Base-by-base conservation (phyloP, 2,113 vertebrate species). In the Aleadryas rufinucha region DNA sequence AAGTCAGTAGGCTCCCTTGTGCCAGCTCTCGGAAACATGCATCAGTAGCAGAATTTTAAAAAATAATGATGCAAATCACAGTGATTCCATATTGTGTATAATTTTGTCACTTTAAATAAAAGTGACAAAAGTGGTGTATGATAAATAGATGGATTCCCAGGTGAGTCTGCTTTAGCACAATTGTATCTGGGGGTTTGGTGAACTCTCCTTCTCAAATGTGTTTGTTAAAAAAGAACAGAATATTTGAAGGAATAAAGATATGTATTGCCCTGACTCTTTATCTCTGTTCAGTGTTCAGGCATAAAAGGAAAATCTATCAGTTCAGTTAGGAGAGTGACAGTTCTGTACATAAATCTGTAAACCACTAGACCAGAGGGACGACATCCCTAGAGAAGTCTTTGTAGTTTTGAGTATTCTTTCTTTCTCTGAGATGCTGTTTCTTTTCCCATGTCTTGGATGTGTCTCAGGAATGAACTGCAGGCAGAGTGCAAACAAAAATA, bases 41-140 rank as follows among this genome's bases (percentile, higher is more conserved):
- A 68, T 68, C 39, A 30, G 57, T 45, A 64, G 37, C 26, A 42
- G 31, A 76, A 87, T 79, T 63, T 2, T 5, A 42, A 92, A 84
- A 84, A 79, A 81, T 24, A 45, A 47, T 10, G 1, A 81, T 41
- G 17, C 27, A 82, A 92, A 92, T 64, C 66, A 44, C 13, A 79
- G 24, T 54, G 39, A 42, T 66, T 72, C 31, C 16, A 27, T 54
- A 81, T 10, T 50, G 19, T 54, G 16, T 61, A 41, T 33, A 76
- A 78, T 76, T 91, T 91, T 69, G 66, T 85, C 75, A 54, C 61
- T 96, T 91, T 72, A 91, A 80, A 91, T 56, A 91, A 90, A 57
- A 49, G 18, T 69, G 57, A 79, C 21, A 76, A 69, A 93, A 93
- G 26, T 26, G 7, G 13, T 75, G 4, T 66, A 37, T 63, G 65